These are phyloP conservation scores for Symphodus melops DNA, from an alignment of 2,113 vertebrate species.

Conservation along the genomic window DNA sequence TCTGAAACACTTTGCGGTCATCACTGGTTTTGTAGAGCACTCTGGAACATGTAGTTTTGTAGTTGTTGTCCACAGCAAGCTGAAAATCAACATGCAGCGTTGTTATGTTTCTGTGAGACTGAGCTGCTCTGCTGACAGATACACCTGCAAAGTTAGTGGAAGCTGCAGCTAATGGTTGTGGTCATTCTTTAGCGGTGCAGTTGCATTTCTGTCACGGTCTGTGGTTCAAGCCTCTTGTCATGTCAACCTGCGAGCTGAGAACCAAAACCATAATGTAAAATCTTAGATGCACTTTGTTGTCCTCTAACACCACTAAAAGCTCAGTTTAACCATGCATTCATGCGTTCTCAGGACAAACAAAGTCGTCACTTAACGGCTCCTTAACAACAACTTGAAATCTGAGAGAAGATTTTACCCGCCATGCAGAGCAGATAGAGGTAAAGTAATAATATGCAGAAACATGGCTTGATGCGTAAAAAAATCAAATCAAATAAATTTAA, in stretches of 20 bases:
- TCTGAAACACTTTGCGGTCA: slow-evolving; percentile 86
- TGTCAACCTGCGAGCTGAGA: background rate
- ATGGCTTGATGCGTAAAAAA: too few relatives aligned
- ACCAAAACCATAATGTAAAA: background rate
- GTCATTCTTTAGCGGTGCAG: too few relatives aligned
- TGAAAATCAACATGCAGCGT: slow-evolving; percentile 69
- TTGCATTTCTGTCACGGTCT: too few relatives aligned
- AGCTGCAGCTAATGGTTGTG: background rate
- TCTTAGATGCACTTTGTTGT: background rate
- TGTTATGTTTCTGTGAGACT: slow-evolving; percentile 3
- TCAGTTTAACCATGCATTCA: background rate
- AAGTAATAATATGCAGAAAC: too few relatives aligned
- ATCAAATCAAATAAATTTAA: too few relatives aligned
- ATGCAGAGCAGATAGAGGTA: too few relatives aligned
- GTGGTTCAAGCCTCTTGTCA: too few relatives aligned
- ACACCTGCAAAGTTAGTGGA: background rate
- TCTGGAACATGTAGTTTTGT: slow-evolving; percentile 84
- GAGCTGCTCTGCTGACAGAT: background rate
- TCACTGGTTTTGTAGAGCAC: slow-evolving; percentile 88
- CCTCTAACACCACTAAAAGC: background rate
- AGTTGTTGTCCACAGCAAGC: slow-evolving; percentile 87
- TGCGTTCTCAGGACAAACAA: background rate
- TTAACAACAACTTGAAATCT: too few relatives aligned
- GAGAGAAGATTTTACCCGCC: too few relatives aligned
- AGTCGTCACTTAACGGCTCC: too few relatives aligned